These are phyloP conservation scores for Hydrozoanthus tunicans DNA, from an alignment of 64 coral and sea anemone species.

Conservation along the genomic window DNA sequence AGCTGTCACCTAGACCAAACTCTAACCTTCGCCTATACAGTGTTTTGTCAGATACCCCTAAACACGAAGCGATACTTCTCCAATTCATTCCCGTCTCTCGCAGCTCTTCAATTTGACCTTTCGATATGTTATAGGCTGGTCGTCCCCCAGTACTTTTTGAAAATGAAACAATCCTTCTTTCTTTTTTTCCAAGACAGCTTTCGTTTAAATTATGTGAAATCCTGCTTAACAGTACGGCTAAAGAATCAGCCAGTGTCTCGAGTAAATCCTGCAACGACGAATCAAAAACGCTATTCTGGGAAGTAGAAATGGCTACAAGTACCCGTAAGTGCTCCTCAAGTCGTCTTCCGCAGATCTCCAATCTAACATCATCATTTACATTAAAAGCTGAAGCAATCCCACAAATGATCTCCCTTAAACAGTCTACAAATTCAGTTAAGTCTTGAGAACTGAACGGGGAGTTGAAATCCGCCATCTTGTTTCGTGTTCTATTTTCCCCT, in stretches of 20 bases:
- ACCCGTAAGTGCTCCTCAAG: slow-evolving; percentile 40
- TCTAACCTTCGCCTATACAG: slow-evolving; percentile 34
- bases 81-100: slow-evolving; percentile 55
- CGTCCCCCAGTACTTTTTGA: slow-evolving; percentile 51
- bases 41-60: slow-evolving; percentile 34
- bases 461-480: slow-evolving; percentile 40
- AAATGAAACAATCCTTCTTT: slow-evolving; percentile 25
- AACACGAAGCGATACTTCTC: slow-evolving; percentile 44
- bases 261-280: slow-evolving; percentile 18
- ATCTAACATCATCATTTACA: slow-evolving; percentile 40
- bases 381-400: slow-evolving; percentile 49
- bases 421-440: slow-evolving; percentile 19
- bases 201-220: slow-evolving; percentile 54
- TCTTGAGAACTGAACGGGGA: slow-evolving; percentile 25
- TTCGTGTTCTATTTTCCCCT: slow-evolving; percentile 36
- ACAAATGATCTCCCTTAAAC: slow-evolving; percentile 10
- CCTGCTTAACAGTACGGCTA: slow-evolving; percentile 43
- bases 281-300: slow-evolving; percentile 44
- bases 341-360: slow-evolving; percentile 49
- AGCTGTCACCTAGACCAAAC: slow-evolving; percentile 10
- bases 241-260: slow-evolving; percentile 43
- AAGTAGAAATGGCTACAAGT: slow-evolving; percentile 43
- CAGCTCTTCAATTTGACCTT: slow-evolving; percentile 36
- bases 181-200: slow-evolving; percentile 32
- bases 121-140: slow-evolving; percentile 44